Base-by-base conservation (phyloP, 1,140 invertebrate species). In the Diorhabda elongata region DNA sequence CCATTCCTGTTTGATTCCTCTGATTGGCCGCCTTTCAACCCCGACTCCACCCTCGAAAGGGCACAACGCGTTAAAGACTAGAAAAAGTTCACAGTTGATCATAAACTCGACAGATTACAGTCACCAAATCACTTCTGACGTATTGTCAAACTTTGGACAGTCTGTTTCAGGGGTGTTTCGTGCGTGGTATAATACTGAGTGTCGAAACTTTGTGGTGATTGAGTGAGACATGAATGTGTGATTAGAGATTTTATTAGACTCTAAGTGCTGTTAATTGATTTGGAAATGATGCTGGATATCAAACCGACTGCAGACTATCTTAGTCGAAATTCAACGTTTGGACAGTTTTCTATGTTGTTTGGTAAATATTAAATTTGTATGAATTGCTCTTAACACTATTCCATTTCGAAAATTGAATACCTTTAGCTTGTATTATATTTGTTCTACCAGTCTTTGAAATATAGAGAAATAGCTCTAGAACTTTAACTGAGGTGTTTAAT, bases 281-380 rank as follows among this genome's bases (percentile, higher is more conserved):
- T 52, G 6, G 56, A 41, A 44, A 67, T 44, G 42, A 88, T 89
- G 88, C 84, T 89, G 80, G 88, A 89, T 83, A 89, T 89, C 78
- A 89, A 89, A 81, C 87, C 86, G 75, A 87, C 87, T 72, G 85
- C 87, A 77, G 88, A 89, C 85, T 89, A 89, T 80, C 84, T 89
- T 76, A 88, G 86, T 82, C 86, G 88, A 80, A 87, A 87, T 79
- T 87, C 87, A 77, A 88, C 87, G 64, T 89, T 89, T 81, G 87
- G 87, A 81, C 88, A 89, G 80, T 89, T 89, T 84, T 89, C 88
- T 81, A 89, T 89, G 87, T 83, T 89, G 75, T 89, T 89, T 82
- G 87, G 87, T 89, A 85, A 75, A 69, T 72, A 71, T 69, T 58
- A 67, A 42, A 4, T 52, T 52, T 26, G 26, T 26, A 26, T 26